Evolutionary conservation across 2,113 vertebrate species (phyloP).

Genomic region (Pangasianodon hypophthalmus): DNA sequence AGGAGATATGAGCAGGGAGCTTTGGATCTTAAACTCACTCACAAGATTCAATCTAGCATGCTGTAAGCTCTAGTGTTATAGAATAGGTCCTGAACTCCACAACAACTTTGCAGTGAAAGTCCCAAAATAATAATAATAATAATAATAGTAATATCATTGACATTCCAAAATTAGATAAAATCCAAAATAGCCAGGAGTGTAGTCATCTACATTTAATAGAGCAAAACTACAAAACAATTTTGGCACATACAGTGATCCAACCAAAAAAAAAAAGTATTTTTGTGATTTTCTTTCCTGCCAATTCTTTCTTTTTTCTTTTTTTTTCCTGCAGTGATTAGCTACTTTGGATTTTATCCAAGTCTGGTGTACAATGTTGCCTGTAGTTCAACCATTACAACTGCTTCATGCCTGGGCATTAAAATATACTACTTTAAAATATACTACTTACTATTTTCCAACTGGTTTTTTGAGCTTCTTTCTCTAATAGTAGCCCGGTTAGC

Average conservation of each 20-base stretch:
- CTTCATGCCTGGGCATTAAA: background rate
- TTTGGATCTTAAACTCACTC: background rate
- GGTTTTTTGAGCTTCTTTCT: background rate
- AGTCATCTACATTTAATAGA: background rate
- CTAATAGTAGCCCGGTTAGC: too few relatives aligned
- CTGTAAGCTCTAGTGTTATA: background rate
- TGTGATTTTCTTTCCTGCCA: too few relatives aligned
- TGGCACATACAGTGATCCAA: background rate
- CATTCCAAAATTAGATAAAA: background rate
- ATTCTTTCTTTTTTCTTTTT: too few relatives aligned
- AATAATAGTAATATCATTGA: too few relatives aligned
- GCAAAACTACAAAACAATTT: background rate
- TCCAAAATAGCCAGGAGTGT: background rate
- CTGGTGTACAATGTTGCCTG: background rate
- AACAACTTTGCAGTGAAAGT: background rate
- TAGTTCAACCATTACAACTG: background rate
- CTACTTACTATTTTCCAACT: background rate
- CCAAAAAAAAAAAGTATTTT: background rate
- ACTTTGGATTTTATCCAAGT: background rate
- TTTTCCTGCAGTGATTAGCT: background rate
- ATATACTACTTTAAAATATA: background rate
- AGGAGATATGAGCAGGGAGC: background rate
- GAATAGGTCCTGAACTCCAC: background rate
- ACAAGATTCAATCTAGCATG: background rate
- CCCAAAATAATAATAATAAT: background rate